These are phyloP conservation scores for Podilymbus podiceps DNA, from an alignment of 2,113 vertebrate species.

Conservation along the genomic window DNA sequence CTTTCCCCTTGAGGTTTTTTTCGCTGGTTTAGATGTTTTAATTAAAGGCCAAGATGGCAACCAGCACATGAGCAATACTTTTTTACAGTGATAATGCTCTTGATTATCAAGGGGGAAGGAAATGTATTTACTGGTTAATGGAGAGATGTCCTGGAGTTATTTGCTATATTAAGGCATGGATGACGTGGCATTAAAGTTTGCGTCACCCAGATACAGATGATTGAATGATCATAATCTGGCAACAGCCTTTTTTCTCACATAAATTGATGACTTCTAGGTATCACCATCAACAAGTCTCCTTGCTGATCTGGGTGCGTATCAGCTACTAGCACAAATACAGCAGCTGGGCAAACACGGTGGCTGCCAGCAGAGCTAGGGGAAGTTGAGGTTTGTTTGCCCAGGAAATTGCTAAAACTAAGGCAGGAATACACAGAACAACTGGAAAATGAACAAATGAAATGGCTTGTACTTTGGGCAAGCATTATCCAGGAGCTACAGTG, in stretches of 20 bases:
- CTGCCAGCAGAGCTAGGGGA: conserved; percentile 3
- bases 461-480: not conserved
- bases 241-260: conserved; percentile 26
- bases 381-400: not conserved
- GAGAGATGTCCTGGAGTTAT: not conserved
- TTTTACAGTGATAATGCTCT: not conserved
- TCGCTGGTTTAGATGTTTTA: not conserved
- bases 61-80: not conserved
- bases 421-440: not conserved
- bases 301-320: not conserved
- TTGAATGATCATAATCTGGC: not conserved
- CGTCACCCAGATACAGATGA: not conserved
- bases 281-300: not conserved
- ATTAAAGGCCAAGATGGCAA: not conserved
- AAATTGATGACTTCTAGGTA: not conserved
- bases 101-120: not conserved
- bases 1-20: not conserved
- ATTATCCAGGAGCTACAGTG: not conserved
- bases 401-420: not conserved
- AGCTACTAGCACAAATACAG: conserved; percentile 8
- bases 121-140: not conserved
- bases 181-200: not conserved
- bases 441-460: not conserved
- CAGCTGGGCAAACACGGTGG: not conserved
- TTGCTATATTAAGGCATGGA: not conserved